phyloP scores from a whole-genome alignment of 2,797 vertebrate genomes.

The Clarias platycephalus region DNA sequence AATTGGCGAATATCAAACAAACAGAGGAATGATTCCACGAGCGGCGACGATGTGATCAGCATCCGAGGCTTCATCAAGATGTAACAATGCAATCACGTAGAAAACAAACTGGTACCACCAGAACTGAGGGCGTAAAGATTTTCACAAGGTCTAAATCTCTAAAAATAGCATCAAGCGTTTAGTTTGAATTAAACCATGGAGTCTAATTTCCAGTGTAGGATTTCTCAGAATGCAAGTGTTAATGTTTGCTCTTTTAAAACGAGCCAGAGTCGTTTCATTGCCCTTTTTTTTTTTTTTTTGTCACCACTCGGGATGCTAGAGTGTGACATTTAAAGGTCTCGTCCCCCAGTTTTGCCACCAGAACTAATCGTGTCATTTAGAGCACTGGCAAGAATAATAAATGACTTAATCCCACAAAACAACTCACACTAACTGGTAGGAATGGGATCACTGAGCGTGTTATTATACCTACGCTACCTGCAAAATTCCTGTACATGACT shows the following conservation, averaged over 20 bases:
- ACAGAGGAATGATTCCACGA: background rate
- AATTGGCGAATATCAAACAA: background rate
- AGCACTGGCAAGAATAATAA: slow-evolving; percentile 30
- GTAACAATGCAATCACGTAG: background rate
- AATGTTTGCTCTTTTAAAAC: slow-evolving; percentile 39
- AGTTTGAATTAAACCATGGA: background rate
- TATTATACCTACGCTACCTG: background rate
- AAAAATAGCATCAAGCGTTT: background rate
- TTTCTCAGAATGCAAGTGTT: slow-evolving; percentile 20
- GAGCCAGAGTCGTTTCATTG: slow-evolving; percentile 23
- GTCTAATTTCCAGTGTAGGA: background rate
- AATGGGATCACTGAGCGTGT: background rate
- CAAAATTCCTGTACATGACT: background rate
- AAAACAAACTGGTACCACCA: background rate
- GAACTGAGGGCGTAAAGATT: background rate
- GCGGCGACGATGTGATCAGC: background rate
- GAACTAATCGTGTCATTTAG: slow-evolving; percentile 47
- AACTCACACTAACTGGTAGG: background rate
- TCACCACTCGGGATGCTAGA: slow-evolving; percentile 25
- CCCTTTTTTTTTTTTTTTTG: slow-evolving; percentile 29
- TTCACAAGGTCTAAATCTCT: background rate
- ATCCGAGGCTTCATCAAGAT: background rate
- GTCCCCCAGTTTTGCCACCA: slow-evolving; percentile 37
- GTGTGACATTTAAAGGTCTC: slow-evolving; percentile 49
- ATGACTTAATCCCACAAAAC: slow-evolving; percentile 29